Conservation (phyloP, 2,888 invertebrate species). For the Gastrophysa polygoni region DNA sequence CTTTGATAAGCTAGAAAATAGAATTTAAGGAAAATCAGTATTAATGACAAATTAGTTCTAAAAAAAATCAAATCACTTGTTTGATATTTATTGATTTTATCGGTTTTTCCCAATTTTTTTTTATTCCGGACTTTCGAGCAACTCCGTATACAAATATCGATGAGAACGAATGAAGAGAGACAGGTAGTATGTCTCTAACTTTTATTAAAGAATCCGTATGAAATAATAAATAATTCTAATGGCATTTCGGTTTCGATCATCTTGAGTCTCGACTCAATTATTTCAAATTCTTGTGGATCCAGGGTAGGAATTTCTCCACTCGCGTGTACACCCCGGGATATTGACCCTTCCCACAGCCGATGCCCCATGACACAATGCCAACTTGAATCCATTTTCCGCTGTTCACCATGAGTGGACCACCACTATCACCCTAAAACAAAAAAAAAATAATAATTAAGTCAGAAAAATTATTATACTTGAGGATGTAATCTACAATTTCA, state of each 20-base stretch:
- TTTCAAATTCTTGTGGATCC: constrained; percentile 85
- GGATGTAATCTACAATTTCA: too few species aligned
- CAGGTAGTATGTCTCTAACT: not conserved
- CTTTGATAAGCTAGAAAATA: too few species aligned
- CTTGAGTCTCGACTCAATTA: constrained; percentile 39
- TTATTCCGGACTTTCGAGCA: too few species aligned
- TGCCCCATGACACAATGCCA: constrained; percentile 90
- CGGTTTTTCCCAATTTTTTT: too few species aligned
- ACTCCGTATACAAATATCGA: too few species aligned
- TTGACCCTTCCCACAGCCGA: constrained; percentile 89
- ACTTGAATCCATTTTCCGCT: constrained; percentile 81
- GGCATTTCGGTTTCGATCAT: not conserved
- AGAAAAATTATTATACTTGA: too few species aligned
- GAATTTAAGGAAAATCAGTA: too few species aligned
- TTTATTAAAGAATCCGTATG: not conserved
- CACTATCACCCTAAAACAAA: constrained; percentile 79
- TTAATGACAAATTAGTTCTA: too few species aligned
- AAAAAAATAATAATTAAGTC: constrained; percentile 4
- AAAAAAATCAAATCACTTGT: too few species aligned
- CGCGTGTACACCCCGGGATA: constrained; percentile 91
- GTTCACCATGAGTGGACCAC: constrained; percentile 84
- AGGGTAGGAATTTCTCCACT: constrained; percentile 80
- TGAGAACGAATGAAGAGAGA: too few species aligned
- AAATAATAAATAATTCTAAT: constrained; percentile 1
- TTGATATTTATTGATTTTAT: too few species aligned